Evolutionary conservation across 2,888 invertebrate genomes (phyloP), one percentile per base, ranked within the genome.

Genomic region (Neoaliturus tenellus): DNA sequence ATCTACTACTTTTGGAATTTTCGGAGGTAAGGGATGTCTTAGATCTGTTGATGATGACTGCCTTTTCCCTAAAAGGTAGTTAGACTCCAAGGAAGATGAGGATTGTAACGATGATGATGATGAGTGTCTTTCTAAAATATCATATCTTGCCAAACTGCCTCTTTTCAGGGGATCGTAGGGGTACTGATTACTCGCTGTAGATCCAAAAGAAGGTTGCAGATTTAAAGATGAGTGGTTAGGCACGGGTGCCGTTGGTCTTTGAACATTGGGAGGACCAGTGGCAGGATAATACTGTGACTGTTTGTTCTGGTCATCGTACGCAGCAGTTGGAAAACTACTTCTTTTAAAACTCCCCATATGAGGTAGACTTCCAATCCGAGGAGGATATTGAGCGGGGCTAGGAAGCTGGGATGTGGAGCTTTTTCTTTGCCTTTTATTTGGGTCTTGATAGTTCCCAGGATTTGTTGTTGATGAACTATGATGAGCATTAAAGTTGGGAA

Each of bases 1-100:
- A 86, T 93, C 92, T 3, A 91, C 89, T 4, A 91, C 89, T 86
- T 92, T 91, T 0, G 92, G 90, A 41, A 92, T 90, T 88, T 93
- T 93, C 84, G 89, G 90, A 3, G 91, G 90, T 0, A 91, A 89
- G 0, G 89, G 86, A 67, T 85, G 85, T 0, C 89, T 88, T 35
- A 90, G 89, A 8, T 88, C 86, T 31, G 82, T 62, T 28, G 62
- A 71, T 8, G 84, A 73, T 8, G 85, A 85, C 23, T 55, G 44
- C 31, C 85, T 67, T 73, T 85, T 85, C 0, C 81, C 84, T 14
- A 62, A 75, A 51, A 33, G 88, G 88, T 28, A 87, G 85, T 44
- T 80, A 6, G 78, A 78, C n/a, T 83, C 83, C 33, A 69, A 85
- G 83, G 89, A 88, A 33, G 88, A 88, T 6, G 88, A 51, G 8